Evolutionary conservation across 2,888 invertebrate genomes (phyloP), one percentile per base, ranked within the genome.

Genomic region (Lasioglossum leucozonium): DNA sequence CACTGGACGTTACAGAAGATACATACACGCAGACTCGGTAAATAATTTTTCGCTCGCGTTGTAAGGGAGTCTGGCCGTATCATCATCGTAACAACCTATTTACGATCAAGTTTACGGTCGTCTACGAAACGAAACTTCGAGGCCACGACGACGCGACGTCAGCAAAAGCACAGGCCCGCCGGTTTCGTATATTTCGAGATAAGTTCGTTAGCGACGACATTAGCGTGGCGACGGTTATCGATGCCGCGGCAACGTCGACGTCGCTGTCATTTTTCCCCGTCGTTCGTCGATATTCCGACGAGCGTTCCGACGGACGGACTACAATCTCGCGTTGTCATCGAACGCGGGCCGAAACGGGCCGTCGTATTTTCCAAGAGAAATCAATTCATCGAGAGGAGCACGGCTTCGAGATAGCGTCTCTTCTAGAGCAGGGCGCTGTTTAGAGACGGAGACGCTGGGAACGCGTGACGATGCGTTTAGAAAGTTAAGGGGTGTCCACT

Each of bases 311-410:
- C 22, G 34, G 72, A 72, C 62, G 62, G 30, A 34, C 44, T 18
- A 34, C 47, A 72, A 72, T 72, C 72, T 34, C 47, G 47, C 72
- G 47, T 13, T 72, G 72, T 72, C 51, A 72, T 72, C 47, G 22
- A 30, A 11, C 18, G 47, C 72, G 51, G 22, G 4, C 18, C 18
- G 30, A 34, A 34, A 67, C 37, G 67, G 67, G 67, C 30, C 72
- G 47, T 51, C 72, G 72, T 51, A 47, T 72, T 72, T 72, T 16
- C 22, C 30, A 2, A 10, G n/a, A 47, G 22, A 51, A 72, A 51
- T 72, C 72, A 47, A 72, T 72, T 47, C 72, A 22, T 72, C 47
- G 26, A 22, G 72, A 8, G 30, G 4, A 8, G 44, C 18, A 5
- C 44, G 42, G 71, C 5, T 5, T 6, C 71, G 5, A 62, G 62